These are phyloP conservation scores for Sebastolobus alascanus DNA, from an alignment of 2,797 vertebrate genomes.

Conservation along the genomic window DNA sequence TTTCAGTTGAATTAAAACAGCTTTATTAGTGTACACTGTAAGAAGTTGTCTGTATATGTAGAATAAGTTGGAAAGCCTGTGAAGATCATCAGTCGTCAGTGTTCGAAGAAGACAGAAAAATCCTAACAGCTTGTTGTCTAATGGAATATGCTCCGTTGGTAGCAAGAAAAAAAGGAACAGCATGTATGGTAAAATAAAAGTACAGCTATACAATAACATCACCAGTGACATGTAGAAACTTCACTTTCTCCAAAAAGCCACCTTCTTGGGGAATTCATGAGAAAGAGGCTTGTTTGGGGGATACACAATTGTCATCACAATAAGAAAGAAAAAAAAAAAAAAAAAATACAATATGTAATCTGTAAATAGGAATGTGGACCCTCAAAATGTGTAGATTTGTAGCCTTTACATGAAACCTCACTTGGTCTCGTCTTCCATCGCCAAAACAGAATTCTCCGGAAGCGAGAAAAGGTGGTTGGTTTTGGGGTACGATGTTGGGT, in stretches of 20 bases:
- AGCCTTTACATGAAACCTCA: conserved; percentile 28
- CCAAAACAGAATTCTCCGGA: conserved; percentile 16
- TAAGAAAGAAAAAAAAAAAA: conserved; percentile 23
- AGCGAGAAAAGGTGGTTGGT: conserved; percentile 29
- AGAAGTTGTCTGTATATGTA: conserved; percentile 91
- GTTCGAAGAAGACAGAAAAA: conserved; percentile 86
- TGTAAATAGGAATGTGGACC: conserved; percentile 55
- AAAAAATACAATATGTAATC: conserved; percentile 39
- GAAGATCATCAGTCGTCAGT: conserved; percentile 60
- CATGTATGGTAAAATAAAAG: conserved; percentile 68
- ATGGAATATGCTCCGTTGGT: conserved; percentile 88
- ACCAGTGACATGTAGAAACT: conserved; percentile 78
- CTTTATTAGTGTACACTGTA: conserved; percentile 96
- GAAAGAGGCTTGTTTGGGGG: conserved; percentile 56
- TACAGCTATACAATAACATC: conserved; percentile 80
- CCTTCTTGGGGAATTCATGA: conserved; percentile 29
- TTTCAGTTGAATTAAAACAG: conserved; percentile 86
- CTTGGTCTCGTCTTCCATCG: conserved; percentile 33
- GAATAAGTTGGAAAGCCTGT: conserved; percentile 90
- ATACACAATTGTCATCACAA: conserved; percentile 77
- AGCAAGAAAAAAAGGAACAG: conserved; percentile 66
- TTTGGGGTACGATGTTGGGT: conserved; percentile 31
- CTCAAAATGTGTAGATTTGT: conserved; percentile 31
- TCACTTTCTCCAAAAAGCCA: conserved; percentile 64
- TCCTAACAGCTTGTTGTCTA: conserved; percentile 90